Evolutionary conservation across 2,888 invertebrate species (phyloP).

Genomic region (Euproctis similis): DNA sequence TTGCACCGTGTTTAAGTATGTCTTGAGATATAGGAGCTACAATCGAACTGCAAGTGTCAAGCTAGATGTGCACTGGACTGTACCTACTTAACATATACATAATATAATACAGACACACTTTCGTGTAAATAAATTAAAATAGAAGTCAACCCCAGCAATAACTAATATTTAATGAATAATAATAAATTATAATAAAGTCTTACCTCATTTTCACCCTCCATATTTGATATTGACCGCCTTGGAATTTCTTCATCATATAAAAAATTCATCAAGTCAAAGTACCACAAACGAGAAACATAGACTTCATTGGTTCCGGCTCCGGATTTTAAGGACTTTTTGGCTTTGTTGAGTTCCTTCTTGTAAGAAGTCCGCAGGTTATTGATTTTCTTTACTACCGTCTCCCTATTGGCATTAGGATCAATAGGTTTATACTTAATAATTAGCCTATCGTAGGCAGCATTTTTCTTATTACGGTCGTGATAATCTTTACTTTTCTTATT

Average conservation of each 20-base stretch:
- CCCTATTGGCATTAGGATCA: no score
- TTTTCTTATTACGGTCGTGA: no score
- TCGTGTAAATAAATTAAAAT: background rate
- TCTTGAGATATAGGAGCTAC: no score
- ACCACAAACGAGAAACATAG: slow-evolving; percentile 4
- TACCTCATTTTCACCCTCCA: no score
- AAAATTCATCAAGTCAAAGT: slow-evolving; percentile 5
- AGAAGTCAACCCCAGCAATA: background rate
- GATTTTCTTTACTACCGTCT: background rate
- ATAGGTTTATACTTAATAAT: no score
- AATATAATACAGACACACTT: background rate
- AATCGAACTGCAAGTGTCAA: no score
- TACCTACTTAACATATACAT: background rate
- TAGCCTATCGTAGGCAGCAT: no score
- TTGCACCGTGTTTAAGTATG: no score
- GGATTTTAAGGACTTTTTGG: background rate
- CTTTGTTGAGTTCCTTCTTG: background rate
- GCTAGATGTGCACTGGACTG: no score
- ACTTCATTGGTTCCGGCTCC: slow-evolving; percentile 2
- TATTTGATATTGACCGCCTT: no score
- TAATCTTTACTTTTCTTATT: no score
- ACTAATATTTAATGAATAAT: background rate
- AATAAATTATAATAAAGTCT: slow-evolving; percentile 1
- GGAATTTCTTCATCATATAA: no score
- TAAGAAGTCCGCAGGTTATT: background rate